phyloP scores from a whole-genome alignment of 2,113 vertebrate species.

The Peromyscus californicus region DNA sequence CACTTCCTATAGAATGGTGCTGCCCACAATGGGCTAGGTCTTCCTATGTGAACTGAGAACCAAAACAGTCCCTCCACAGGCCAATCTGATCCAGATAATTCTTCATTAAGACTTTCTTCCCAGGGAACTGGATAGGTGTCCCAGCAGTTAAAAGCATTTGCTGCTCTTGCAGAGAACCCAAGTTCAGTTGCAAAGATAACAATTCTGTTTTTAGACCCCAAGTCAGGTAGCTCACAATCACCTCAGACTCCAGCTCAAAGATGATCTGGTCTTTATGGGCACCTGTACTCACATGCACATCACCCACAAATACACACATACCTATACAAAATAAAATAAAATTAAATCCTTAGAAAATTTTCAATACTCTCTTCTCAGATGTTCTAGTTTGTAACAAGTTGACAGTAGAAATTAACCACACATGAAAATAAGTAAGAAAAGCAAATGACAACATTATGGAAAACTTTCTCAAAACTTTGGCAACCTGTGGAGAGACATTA shows the following conservation, averaged over 20 bases:
- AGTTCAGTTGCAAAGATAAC: not conserved
- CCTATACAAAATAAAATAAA: not conserved
- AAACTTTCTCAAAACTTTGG: not conserved
- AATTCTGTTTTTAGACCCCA: not conserved
- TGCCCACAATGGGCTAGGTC: not conserved
- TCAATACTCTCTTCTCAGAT: not conserved
- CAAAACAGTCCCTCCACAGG: not conserved
- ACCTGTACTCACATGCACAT: not conserved
- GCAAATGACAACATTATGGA: not conserved
- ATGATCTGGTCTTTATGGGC: not conserved
- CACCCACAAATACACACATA: not conserved
- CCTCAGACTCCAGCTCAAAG: not conserved
- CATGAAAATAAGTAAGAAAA: conserved; percentile 33
- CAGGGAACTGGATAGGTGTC: not conserved
- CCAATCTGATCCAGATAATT: not conserved
- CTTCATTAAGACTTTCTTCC: not conserved
- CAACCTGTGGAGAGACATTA: conserved; percentile 12
- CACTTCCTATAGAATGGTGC: not conserved
- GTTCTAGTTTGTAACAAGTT: not conserved
- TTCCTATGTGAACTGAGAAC: not conserved
- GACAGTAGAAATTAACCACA: not conserved
- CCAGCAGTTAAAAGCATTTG: not conserved
- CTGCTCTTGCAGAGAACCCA: not conserved
- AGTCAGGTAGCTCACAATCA: not conserved
- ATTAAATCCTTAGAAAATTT: not conserved